Base-by-base conservation (phyloP, 2,888 invertebrate species). In the Nezara viridula region DNA sequence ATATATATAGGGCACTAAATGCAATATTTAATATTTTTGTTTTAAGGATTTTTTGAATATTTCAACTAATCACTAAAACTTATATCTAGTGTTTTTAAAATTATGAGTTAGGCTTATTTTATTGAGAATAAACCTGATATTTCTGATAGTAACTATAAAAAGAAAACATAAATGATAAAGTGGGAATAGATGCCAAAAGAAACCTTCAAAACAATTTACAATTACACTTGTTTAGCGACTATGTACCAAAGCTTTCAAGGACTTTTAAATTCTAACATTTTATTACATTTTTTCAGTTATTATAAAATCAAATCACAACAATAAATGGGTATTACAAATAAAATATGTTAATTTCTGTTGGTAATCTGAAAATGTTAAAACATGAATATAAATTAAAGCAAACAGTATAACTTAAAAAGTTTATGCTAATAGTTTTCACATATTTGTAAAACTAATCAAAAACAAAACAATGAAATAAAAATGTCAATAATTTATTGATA, bases 141-240 rank as follows among this genome's bases (percentile, higher is more conserved):
- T 7, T 27, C 16, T 14, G 10, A 19, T 19, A 21, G 6, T 66
- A 73, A 21, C 27, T 24, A 6, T 0, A 27, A n/a, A 60, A 60
- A 12, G 24, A 60, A 12, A 12, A 12, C 2, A 52, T 52, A 27
- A 10, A 12, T 44, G 44, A 44, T 7, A n/a, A 55, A 55, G 24
- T 60, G 27, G 16, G 60, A 73, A 73, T 27, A 60, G 14, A 5
- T 32, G 19, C 19, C 27, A 73, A 37, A 73, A 19, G 16, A 81
- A 81, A 81, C 81, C 81, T 81, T 81, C 81, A 81, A 81, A 81
- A n/a, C 16, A 44, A 81, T 44, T 81, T 81, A 81, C n/a, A n/a
- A n/a, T 44, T 81, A 47, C 81, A 44, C 44, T 47, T 44, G 81
- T 81, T 81, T 81, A 81, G 24, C 40, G 44, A 44, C 12, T 81